These are phyloP conservation scores for Rhynchonycteris naso DNA, from an alignment of 2,797 vertebrate species.

Conservation along the genomic window DNA sequence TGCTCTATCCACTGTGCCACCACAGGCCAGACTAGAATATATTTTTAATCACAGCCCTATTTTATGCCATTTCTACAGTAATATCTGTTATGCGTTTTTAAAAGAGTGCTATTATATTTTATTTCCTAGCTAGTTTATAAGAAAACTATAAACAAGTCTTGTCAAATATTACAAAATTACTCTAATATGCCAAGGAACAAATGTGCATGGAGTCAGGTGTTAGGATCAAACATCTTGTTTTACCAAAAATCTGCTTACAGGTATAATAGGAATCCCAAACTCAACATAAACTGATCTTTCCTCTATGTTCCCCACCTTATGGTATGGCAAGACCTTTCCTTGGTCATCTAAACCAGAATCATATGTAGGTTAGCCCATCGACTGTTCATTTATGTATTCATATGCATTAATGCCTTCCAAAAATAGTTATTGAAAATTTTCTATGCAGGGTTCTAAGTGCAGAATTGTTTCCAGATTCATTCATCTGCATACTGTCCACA, in stretches of 20 bases:
- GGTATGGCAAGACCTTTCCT: neutral
- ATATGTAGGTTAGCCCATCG: neutral
- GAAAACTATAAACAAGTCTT: slow-evolving; percentile 2
- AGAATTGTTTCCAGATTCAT: neutral
- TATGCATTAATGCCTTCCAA: slow-evolving; percentile 3
- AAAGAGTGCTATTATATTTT: slow-evolving; percentile 40
- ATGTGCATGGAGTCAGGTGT: neutral
- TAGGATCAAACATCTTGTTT: neutral
- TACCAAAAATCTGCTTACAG: neutral
- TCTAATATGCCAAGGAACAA: neutral
- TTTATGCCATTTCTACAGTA: slow-evolving; percentile 9
- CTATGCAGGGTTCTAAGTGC: neutral
- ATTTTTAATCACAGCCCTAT: slow-evolving; percentile 35
- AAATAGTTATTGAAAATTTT: slow-evolving; percentile 17
- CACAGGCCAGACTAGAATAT: neutral
- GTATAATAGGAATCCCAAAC: neutral
- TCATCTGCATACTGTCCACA: neutral
- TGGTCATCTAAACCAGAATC: neutral
- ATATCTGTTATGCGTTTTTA: neutral
- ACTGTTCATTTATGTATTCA: neutral
- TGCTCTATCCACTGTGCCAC: too few relatives aligned
- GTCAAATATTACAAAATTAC: slow-evolving; percentile 41
- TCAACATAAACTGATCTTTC: neutral
- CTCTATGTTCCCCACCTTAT: neutral
- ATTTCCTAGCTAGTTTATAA: slow-evolving; percentile 42